A percentile compares a stretch with the other conserved stretches of the same genome.
Conservation (phyloP, 2,113 vertebrate species). For the Isurus oxyrinchus region DNA sequence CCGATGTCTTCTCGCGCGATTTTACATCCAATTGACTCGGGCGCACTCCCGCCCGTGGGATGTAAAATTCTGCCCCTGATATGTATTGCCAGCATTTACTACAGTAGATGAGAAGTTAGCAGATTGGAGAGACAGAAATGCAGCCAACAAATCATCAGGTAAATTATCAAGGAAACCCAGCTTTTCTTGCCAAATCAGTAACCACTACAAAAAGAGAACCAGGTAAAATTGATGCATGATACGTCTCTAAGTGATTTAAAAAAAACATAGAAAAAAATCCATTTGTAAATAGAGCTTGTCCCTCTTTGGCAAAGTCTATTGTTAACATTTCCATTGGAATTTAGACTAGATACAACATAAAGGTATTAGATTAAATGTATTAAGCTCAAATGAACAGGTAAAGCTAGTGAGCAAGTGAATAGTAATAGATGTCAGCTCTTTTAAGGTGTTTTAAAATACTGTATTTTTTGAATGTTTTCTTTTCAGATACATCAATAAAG, state of each 20-base stretch:
- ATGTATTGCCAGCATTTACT: not conserved
- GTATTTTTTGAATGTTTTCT: not conserved
- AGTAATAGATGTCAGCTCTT: not conserved
- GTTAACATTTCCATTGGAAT: not conserved
- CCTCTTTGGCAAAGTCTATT: not conserved
- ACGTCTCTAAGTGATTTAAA: not conserved
- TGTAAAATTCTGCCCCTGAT: not conserved
- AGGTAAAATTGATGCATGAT: not conserved
- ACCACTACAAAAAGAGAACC: not conserved
- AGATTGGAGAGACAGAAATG: not conserved
- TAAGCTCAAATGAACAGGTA: not conserved
- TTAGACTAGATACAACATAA: not conserved
- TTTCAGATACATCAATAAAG: not conserved
- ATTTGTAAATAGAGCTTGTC: slow-evolving; percentile 5
- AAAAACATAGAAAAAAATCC: slow-evolving; percentile 1
- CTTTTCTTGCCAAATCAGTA: not conserved
- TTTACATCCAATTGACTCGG: too few species aligned
- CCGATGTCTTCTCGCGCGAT: too few species aligned
- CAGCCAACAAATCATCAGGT: not conserved
- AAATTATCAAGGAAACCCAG: not conserved
- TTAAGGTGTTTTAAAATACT: not conserved
- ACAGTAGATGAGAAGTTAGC: not conserved
- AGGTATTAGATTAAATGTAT: not conserved
- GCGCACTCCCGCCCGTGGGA: too few species aligned
- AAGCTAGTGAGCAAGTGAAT: not conserved